Evolutionary conservation across 2,113 vertebrate species (phyloP).

Genomic region (Martes martes): DNA sequence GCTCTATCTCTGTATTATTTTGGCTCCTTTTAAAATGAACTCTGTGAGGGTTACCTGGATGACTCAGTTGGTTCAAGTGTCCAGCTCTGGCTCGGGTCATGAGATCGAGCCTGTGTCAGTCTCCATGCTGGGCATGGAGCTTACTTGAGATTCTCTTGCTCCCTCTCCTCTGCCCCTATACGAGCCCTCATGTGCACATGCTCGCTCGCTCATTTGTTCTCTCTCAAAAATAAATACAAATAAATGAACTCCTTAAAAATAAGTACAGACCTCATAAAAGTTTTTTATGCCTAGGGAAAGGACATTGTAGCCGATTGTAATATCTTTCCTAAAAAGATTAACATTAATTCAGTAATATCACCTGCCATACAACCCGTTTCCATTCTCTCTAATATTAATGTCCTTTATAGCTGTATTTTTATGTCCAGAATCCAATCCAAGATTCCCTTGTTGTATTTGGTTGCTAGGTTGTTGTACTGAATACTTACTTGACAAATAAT

Average conservation of each 20-base stretch:
- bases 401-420: neutral
- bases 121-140: neutral
- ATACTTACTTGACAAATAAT: neutral
- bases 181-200: neutral
- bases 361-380: neutral
- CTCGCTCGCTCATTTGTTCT: neutral
- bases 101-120: neutral
- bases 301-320: neutral
- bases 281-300: neutral
- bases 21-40: neutral
- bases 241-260: neutral
- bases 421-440: neutral
- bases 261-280: neutral
- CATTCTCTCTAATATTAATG: neutral
- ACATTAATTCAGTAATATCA: neutral
- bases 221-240: neutral
- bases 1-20: neutral
- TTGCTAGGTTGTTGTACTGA: neutral
- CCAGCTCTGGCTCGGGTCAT: neutral
- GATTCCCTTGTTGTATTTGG: neutral
- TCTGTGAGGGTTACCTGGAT: neutral
- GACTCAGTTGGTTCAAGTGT: neutral
- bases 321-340: neutral
- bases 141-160: neutral
- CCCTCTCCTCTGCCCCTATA: neutral